Conservation (phyloP, 1,140 invertebrate genomes). For the Chrysomallon squamiferum region DNA sequence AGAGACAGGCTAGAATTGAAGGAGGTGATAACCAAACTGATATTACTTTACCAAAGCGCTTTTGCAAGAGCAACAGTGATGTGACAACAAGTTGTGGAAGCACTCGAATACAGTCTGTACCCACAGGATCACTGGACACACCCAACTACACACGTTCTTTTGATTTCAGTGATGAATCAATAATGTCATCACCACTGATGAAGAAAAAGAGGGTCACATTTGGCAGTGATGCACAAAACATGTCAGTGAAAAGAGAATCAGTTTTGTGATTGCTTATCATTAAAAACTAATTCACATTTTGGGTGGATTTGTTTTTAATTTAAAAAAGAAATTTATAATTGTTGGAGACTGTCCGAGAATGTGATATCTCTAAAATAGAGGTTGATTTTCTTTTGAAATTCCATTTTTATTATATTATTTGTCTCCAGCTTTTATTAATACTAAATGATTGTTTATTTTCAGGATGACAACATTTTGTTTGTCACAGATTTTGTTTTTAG, state of each 20-base stretch:
- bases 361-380: no score
- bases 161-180: background rate
- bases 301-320: no score
- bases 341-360: no score
- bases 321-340: no score
- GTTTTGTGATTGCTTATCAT: background rate
- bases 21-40: background rate
- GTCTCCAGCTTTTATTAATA: no score
- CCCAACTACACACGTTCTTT: background rate
- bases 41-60: background rate
- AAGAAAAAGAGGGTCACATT: constrained; percentile 11
- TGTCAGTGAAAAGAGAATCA: constrained; percentile 1
- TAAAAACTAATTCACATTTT: no score
- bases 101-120: background rate
- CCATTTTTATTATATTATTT: no score
- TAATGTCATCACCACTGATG: constrained; percentile 3
- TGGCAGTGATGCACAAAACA: background rate
- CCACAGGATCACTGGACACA: background rate
- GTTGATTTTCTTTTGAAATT: no score
- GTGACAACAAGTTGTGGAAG: no score
- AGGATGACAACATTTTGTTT: no score
- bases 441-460: no score
- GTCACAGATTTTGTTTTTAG: no score
- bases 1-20: background rate
- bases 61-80: background rate